Evolutionary conservation across 2,888 invertebrate genomes (phyloP).

Genomic region (Mylabris sibirica): DNA sequence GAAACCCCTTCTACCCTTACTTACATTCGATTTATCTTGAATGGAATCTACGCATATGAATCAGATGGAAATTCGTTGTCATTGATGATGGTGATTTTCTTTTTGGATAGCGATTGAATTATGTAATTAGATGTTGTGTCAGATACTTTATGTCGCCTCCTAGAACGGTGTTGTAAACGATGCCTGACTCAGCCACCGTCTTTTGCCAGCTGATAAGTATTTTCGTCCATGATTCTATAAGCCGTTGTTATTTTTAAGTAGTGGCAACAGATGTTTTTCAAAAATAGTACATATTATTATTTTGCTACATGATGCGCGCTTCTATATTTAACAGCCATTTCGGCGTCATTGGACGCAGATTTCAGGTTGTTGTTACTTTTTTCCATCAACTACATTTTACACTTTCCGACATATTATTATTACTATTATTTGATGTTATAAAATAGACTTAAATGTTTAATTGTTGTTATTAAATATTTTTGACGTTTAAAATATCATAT

Average conservation of each 20-base stretch:
- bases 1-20: not conserved
- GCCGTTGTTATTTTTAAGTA: constrained; percentile 54
- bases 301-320: constrained; percentile 29
- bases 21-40: not conserved
- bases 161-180: constrained; percentile 46
- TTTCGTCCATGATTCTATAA: constrained; percentile 53
- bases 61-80: not conserved
- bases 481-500: not conserved
- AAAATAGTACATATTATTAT: constrained; percentile 44
- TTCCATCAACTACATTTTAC: not conserved
- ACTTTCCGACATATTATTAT: no score
- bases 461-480: not conserved
- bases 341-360: constrained; percentile 22
- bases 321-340: constrained; percentile 23
- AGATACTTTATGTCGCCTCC: constrained; percentile 30
- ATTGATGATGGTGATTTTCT: not conserved
- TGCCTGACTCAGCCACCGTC: constrained; percentile 50
- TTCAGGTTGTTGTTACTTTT: constrained; percentile 16
- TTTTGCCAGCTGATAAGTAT: constrained; percentile 55
- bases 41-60: not conserved
- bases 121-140: constrained; percentile 33
- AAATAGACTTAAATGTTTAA: not conserved
- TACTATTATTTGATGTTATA: not conserved
- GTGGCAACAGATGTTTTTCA: constrained; percentile 56
- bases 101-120: constrained; percentile 14